Percentiles rank a stretch among this genome's conserved stretches.
Evolutionary conservation across 1,140 invertebrate genomes (phyloP).

Genomic region (Heliconius melpomene): DNA sequence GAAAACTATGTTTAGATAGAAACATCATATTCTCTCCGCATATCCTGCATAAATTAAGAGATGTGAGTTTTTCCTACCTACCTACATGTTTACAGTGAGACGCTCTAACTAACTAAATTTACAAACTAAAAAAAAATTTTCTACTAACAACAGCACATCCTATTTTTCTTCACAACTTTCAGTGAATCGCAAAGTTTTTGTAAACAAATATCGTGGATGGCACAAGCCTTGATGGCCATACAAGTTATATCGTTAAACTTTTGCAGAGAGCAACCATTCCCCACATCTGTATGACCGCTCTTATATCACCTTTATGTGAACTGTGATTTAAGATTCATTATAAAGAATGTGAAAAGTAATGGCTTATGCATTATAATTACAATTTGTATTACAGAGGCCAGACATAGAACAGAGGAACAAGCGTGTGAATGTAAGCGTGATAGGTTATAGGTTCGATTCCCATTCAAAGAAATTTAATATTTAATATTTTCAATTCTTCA

Average conservation of each 20-base stretch:
- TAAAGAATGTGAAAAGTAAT: background rate
- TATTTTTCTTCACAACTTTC: background rate
- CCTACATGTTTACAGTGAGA: too few species aligned
- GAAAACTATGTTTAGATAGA: too few species aligned
- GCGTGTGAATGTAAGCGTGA: too few species aligned
- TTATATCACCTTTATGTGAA: conserved; percentile 13
- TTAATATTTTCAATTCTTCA: too few species aligned
- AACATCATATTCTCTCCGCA: too few species aligned
- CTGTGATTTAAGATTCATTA: conserved; percentile 5
- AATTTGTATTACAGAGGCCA: too few species aligned
- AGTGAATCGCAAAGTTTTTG: background rate
- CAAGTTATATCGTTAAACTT: background rate
- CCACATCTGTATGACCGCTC: conserved; percentile 16
- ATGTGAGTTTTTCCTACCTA: too few species aligned
- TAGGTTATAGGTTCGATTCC: too few species aligned
- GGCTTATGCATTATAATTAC: background rate
- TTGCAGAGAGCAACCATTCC: background rate
- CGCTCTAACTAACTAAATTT: background rate
- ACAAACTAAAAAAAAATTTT: too few species aligned
- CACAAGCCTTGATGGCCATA: background rate
- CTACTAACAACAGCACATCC: background rate
- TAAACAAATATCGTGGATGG: background rate
- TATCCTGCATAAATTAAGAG: too few species aligned
- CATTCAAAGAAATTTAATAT: too few species aligned
- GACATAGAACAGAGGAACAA: too few species aligned